Evolutionary conservation across 1,140 invertebrate genomes (phyloP).

Genomic region (Papilio aristodemus): DNA sequence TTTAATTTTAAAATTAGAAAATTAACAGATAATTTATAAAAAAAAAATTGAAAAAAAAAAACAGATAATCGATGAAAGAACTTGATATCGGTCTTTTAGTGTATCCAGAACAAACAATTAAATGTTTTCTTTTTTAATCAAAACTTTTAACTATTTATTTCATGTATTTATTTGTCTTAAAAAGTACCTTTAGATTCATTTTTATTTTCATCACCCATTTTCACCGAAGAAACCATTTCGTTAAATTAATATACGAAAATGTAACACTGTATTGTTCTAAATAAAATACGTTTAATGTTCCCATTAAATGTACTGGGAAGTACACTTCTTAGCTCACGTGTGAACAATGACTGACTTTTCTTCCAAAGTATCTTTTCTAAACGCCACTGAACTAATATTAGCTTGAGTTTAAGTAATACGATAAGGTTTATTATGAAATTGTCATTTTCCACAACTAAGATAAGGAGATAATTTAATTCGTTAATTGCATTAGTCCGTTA

Average conservation of each 20-base stretch:
- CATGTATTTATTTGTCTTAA: neutral
- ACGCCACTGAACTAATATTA: slow-evolving; percentile 21
- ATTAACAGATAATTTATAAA: no score
- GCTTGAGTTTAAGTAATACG: slow-evolving; percentile 2
- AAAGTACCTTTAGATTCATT: slow-evolving; percentile 7
- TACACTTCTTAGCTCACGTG: neutral
- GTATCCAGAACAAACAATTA: no score
- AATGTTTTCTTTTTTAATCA: no score
- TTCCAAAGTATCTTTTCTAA: neutral
- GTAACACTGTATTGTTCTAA: neutral
- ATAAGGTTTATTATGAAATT: slow-evolving; percentile 28
- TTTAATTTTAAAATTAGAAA: no score
- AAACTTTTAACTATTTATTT: neutral
- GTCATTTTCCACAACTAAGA: slow-evolving; percentile 17
- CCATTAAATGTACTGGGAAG: neutral
- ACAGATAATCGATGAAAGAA: no score
- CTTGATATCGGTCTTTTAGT: no score
- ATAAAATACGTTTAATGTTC: neutral
- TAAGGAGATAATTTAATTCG: neutral
- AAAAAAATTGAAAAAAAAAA: no score
- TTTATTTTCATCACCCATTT: slow-evolving; percentile 20
- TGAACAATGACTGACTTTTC: slow-evolving; percentile 1
- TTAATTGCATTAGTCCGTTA: neutral
- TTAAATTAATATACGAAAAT: neutral
- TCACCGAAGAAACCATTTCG: neutral